phyloP scores from a whole-genome alignment of 2,797 vertebrate species.

The Chelidonichthys spinosus region DNA sequence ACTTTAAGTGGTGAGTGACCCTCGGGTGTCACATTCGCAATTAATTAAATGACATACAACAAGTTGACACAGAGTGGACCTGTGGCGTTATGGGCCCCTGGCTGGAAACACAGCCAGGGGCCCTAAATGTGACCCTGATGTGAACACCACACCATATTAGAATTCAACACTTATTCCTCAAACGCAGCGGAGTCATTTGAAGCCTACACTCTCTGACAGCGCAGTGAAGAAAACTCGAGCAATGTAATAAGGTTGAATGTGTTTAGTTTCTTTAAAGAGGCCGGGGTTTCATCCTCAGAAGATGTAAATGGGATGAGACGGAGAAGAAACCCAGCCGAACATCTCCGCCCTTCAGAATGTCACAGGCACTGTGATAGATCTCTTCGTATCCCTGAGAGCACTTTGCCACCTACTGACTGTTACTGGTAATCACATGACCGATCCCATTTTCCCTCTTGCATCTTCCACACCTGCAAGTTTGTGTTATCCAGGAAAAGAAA shows the following conservation, averaged over 20 bases:
- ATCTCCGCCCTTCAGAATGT: conserved; percentile 50
- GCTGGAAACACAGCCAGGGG: background rate
- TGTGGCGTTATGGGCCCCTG: background rate
- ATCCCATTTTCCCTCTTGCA: background rate
- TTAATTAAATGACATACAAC: background rate
- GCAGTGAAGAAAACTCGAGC: conserved; percentile 2
- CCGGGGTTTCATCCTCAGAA: conserved; percentile 22
- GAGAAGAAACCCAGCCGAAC: conserved; percentile 41
- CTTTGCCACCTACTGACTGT: conserved; percentile 84
- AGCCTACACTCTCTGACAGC: conserved; percentile 24
- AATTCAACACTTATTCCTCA: conserved; percentile 26
- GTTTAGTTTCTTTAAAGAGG: conserved; percentile 26
- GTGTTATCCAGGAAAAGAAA: background rate
- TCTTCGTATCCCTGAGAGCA: conserved; percentile 72
- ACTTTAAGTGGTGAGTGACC: background rate
- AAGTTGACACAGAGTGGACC: background rate
- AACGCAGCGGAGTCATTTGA: conserved; percentile 15
- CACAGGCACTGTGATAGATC: conserved; percentile 44
- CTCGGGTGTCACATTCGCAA: background rate
- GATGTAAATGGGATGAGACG: conserved; percentile 34
- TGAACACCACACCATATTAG: conserved; percentile 9
- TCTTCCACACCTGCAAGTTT: background rate
- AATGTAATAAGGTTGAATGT: conserved; percentile 36
- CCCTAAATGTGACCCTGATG: conserved; percentile 1
- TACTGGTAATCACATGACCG: conserved; percentile 72